Evolutionary conservation across 2,797 vertebrate genomes (phyloP).

Genomic region (Coluber constrictor): DNA sequence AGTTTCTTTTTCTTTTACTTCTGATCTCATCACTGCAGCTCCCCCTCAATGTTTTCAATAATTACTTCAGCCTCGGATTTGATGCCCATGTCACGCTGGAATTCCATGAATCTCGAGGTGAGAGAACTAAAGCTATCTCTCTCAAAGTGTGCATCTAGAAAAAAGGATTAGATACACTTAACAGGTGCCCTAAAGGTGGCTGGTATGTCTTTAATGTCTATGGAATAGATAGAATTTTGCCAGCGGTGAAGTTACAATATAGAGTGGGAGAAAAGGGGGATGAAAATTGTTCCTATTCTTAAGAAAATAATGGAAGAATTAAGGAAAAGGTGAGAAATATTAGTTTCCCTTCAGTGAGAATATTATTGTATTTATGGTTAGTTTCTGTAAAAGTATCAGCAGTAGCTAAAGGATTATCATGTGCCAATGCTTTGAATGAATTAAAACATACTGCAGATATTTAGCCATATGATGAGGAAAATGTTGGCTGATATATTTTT

Average conservation of each 20-base stretch:
- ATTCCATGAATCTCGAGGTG: constrained; percentile 98
- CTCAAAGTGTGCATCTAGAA: background rate
- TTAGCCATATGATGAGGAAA: background rate
- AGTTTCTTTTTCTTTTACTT: constrained; percentile 2
- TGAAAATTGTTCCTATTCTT: background rate
- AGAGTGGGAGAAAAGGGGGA: background rate
- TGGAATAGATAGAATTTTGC: background rate
- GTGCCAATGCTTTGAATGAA: background rate
- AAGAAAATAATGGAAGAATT: background rate
- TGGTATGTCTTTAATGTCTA: background rate
- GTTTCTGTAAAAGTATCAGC: background rate
- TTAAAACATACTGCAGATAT: background rate
- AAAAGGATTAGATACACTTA: constrained; percentile 15
- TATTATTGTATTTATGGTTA: background rate
- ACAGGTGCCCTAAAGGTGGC: background rate
- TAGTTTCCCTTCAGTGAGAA: background rate
- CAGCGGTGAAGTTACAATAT: background rate
- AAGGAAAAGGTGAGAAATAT: background rate
- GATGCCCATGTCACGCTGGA: constrained; percentile 97
- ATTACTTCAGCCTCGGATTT: constrained; percentile 99
- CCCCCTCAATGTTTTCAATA: constrained; percentile 97
- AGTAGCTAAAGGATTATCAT: background rate
- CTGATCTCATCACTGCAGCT: constrained; percentile 76
- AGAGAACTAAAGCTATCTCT: constrained; percentile 37
- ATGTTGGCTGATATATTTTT: background rate